A percentile compares a stretch with the other conserved stretches of the same genome.
Conservation (phyloP, 2,113 vertebrate species). For the Rhegmatorhina hoffmannsi region DNA sequence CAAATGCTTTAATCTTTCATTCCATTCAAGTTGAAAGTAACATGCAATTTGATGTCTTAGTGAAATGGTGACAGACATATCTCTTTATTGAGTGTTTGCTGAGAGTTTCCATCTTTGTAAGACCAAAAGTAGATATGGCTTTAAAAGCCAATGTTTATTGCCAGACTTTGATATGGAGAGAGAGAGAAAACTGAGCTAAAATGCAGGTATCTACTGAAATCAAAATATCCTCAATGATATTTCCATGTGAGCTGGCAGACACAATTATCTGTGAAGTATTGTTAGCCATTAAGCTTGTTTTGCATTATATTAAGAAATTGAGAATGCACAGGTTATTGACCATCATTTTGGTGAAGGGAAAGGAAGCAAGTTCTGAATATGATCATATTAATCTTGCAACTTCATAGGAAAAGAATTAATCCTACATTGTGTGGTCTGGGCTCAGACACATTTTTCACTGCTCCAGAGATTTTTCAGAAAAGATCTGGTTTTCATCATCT, state of each 20-base stretch:
- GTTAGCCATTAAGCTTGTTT: not conserved
- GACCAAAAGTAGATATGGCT: not conserved
- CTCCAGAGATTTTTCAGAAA: not conserved
- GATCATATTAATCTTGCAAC: not conserved
- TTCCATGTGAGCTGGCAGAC: not conserved
- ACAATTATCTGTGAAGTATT: not conserved
- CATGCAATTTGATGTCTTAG: not conserved
- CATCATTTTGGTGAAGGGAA: not conserved
- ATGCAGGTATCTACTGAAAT: not conserved
- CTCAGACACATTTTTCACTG: not conserved
- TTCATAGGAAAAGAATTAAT: not conserved
- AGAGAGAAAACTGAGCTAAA: not conserved
- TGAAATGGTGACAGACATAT: not conserved
- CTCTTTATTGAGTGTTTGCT: not conserved
- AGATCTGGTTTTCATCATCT: not conserved
- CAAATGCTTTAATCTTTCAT: not conserved
- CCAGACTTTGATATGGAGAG: not conserved
- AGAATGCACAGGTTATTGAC: not conserved
- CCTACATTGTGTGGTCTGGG: not conserved
- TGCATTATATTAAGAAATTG: not conserved
- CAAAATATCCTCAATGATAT: not conserved
- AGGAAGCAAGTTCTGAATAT: not conserved
- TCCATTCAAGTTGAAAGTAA: not conserved
- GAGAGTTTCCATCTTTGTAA: not conserved
- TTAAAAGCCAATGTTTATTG: not conserved